Base-by-base conservation (phyloP, 2,113 vertebrate species). In the Triplophysa tibetana region DNA sequence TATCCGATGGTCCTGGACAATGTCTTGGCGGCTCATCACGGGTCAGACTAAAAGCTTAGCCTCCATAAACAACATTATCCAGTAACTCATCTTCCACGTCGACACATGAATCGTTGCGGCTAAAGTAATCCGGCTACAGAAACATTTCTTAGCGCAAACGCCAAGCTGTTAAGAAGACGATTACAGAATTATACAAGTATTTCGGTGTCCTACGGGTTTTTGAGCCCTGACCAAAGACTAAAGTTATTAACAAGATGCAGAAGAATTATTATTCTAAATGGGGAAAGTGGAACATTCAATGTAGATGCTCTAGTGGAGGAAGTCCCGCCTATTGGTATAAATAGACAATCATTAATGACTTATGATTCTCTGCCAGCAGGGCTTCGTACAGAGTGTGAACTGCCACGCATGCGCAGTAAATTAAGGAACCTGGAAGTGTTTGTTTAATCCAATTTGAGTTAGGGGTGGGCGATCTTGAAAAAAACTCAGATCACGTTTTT, bases 1-100 rank as follows among this genome's bases (percentile, higher is more conserved):
- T 38, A 81, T 73, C 48, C 16, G 16, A 77, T 43, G 60, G 43
- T 23, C 21, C 43, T 54, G 62, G 54, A 78, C 74, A 78, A 68
- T 78, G 78, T 68, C 61, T 77, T 77, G 63, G 70, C 64, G 3
- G 21, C 23, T 67, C 78, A 24, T 75, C 43, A 50, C 38, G 13
- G 52, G 79, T 69, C 61, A 64, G 48, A 2, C 29, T 65, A 33
- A 74, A 76, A 58, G 65, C 80, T 60, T 70, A 61, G 45, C 38
- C 63, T 63, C 70, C 3, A 38, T 75, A 81, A 75, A 78, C 79
- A 81, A 50, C 60, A 64, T 78, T 43, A 66, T 48, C 43, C 43
- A 74, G 43, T 43, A 67, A 65, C 62, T 54, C 38, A 69, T 74
- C 29, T 54, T 45, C 74, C 17, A 62, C 73, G 54, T 74, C 21